Evolutionary conservation across 2,797 vertebrate species (phyloP), one percentile per base, ranked within the genome.

Genomic region (Etheostoma nigrum): DNA sequence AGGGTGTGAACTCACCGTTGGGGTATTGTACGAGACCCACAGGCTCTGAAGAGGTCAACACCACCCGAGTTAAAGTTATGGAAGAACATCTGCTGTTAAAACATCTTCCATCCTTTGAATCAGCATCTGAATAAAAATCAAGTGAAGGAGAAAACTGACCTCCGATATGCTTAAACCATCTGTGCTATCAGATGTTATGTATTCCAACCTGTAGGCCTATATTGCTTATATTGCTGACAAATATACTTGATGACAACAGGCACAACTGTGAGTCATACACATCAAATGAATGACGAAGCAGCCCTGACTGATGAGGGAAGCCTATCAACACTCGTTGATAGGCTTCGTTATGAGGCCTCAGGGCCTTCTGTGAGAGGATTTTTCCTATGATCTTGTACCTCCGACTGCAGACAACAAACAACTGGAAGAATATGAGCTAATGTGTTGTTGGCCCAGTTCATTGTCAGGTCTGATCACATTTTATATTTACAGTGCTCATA

Each of bases 401-500:
- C 84, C 23, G 59, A 57, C 67, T 30, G 64, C 76, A 84, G 81
- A 89, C 78, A 84, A 68, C 57, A 87, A 89, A 83, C 73, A 84
- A 88, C 58, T 86, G 85, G 82, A 84, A 90, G 89, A 82, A 88
- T 63, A 93, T 94, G 93, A 95, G 90, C 86, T 91, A 85, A 94
- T 94, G 81, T 82, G 91, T 85, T 74, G 86, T 92, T 92, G 79
- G 72, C 76, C 84, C 85, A 81, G 83, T 4, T 51, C 52, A 51
- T 44, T 15, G 30, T 64, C 69, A 74, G 47, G 44, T 68, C 87
- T 68, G 65, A 70, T 74, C 54, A 76, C 15, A 62, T 61, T 42
- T 62, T 36, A 48, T 44, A 59, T 14, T 77, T 30, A 40, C 11
- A 40, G 36, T 40, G 10, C 36, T 40, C 36, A 11, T 40, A 11